Evolutionary conservation across 2,888 invertebrate species (phyloP).

Genomic region (Amiota communis): DNA sequence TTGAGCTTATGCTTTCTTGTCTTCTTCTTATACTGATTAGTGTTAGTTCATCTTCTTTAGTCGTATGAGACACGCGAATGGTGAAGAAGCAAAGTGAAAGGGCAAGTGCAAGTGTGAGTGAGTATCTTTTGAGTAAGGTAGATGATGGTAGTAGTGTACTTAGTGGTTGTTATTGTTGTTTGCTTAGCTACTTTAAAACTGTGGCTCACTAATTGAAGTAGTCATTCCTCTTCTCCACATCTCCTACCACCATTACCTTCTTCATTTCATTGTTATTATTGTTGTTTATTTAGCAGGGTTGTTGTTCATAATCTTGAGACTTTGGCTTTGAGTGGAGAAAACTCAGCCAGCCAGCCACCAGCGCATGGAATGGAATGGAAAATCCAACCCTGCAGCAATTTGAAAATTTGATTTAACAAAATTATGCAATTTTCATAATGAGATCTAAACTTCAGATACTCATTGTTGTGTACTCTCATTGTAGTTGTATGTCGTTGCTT

Average conservation of each 20-base stretch:
- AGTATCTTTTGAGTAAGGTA: slow-evolving; percentile 9
- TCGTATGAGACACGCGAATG: no score
- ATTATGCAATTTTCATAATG: slow-evolving; percentile 66
- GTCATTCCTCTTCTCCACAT: slow-evolving; percentile 45
- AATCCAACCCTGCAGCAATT: background rate
- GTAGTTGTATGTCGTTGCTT: slow-evolving; percentile 1
- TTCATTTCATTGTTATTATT: no score
- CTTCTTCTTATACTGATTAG: no score
- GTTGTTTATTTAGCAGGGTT: no score
- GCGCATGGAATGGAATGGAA: background rate
- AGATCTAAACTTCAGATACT: slow-evolving; percentile 29
- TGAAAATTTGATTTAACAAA: slow-evolving; percentile 8
- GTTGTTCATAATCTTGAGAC: background rate
- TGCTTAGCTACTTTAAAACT: slow-evolving; percentile 43
- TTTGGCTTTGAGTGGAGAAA: background rate
- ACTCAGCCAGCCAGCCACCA: background rate
- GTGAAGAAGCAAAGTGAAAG: no score
- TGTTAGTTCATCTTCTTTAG: no score
- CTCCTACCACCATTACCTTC: slow-evolving; percentile 25
- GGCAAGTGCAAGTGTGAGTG: no score
- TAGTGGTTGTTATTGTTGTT: slow-evolving; percentile 29
- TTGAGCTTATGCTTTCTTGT: no score
- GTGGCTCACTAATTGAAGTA: slow-evolving; percentile 11
- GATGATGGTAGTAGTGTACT: slow-evolving; percentile 12
- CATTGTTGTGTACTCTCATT: background rate